Conservation (phyloP, 2,888 invertebrate genomes). For the Caenorhabditis sp. region DNA sequence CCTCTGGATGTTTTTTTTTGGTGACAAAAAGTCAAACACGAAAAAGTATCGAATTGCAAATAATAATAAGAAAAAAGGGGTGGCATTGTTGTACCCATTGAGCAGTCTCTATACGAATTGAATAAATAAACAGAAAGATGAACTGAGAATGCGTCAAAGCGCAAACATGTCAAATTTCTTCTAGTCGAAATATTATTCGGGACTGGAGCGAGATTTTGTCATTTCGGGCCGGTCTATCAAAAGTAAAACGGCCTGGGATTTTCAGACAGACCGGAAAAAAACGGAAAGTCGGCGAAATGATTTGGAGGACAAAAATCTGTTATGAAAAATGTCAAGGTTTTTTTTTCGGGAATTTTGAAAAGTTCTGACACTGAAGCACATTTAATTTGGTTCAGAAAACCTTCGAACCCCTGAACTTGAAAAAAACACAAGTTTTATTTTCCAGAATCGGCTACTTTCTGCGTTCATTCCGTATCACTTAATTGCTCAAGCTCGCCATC, state of each 20-base stretch:
- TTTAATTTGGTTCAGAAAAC: too few relatives aligned
- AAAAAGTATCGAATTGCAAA: background rate
- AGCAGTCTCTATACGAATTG: background rate
- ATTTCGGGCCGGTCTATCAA: too few relatives aligned
- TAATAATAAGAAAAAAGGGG: background rate
- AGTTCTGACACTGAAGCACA: conserved; percentile 23
- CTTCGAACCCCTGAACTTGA: too few relatives aligned
- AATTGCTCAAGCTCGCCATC: conserved; percentile 58
- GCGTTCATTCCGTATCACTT: conserved; percentile 64
- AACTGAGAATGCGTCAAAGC: background rate
- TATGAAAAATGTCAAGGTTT: conserved; percentile 8
- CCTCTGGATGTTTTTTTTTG: too few relatives aligned
- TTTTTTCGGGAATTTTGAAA: too few relatives aligned
- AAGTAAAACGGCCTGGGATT: too few relatives aligned
- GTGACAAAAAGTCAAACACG: background rate
- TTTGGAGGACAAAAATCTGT: background rate
- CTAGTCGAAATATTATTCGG: too few relatives aligned
- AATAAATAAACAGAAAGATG: background rate
- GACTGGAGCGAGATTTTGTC: too few relatives aligned
- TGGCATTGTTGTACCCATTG: too few relatives aligned
- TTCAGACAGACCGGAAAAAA: too few relatives aligned
- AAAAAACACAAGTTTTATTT: too few relatives aligned
- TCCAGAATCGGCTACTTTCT: conserved; percentile 61
- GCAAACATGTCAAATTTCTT: background rate
- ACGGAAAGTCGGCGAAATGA: too few relatives aligned